These are phyloP conservation scores for Cichladusa arquata DNA, from an alignment of 2,113 vertebrate genomes.

Conservation along the genomic window DNA sequence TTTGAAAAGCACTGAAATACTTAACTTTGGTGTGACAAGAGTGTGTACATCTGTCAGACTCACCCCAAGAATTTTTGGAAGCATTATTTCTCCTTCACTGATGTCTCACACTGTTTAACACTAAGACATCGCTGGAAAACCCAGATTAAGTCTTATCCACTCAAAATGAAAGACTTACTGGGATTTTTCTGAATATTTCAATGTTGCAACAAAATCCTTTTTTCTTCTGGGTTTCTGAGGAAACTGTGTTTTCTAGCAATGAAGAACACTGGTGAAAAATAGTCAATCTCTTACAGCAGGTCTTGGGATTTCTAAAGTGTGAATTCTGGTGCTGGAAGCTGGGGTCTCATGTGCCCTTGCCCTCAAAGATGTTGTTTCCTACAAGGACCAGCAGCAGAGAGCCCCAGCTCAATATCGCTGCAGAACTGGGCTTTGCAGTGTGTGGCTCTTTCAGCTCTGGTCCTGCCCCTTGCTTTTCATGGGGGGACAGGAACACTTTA, in stretches of 20 bases:
- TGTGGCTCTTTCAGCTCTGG: background rate
- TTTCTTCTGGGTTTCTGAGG: background rate
- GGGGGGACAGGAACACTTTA: no score
- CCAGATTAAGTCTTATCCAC: background rate
- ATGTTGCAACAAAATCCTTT: background rate
- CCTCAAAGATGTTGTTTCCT: background rate
- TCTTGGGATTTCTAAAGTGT: background rate
- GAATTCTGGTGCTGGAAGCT: background rate
- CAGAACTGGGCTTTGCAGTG: background rate
- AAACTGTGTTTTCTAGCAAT: background rate
- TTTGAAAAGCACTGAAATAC: background rate
- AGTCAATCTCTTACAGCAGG: background rate
- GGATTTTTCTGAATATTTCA: background rate
- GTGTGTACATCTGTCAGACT: background rate
- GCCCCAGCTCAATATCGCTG: accelerated
- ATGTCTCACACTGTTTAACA: background rate
- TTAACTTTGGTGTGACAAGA: background rate
- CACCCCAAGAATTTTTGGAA: background rate
- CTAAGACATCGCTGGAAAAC: background rate
- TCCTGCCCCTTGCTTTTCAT: background rate
- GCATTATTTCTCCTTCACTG: background rate
- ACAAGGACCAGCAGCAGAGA: background rate
- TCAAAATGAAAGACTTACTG: background rate
- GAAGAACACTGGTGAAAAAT: background rate
- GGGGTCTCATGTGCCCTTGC: background rate